A percentile compares a stretch with the other conserved stretches of the same genome.
phyloP scores from a whole-genome alignment of 2,797 vertebrate genomes.

The Lithobates sylvaticus region DNA sequence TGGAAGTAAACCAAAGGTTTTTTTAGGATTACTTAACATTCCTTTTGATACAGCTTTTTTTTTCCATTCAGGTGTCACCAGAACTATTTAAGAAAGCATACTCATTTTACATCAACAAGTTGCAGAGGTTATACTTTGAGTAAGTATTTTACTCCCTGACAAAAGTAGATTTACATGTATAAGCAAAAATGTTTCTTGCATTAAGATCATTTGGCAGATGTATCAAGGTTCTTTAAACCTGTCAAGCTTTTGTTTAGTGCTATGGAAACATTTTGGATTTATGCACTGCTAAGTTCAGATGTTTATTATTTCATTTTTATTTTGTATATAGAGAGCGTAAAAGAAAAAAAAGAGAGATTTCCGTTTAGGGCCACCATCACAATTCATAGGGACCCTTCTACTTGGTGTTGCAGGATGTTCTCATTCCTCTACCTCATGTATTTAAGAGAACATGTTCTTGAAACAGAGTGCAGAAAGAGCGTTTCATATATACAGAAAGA shows the following conservation, averaged over 20 bases:
- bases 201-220: background rate
- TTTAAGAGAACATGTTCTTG: too few species aligned
- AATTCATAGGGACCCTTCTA: background rate
- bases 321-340: background rate
- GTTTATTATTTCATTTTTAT: too few species aligned
- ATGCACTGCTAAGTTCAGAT: background rate
- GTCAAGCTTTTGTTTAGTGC: background rate
- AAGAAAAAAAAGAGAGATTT: too few species aligned
- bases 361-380: too few species aligned
- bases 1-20: slow-evolving; percentile 16
- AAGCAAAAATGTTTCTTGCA: slow-evolving; percentile 14
- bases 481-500: too few species aligned
- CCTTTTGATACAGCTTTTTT: background rate
- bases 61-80: slow-evolving; percentile 71
- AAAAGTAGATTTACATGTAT: slow-evolving; percentile 25
- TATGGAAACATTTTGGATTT: slow-evolving; percentile 5
- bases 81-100: slow-evolving; percentile 77
- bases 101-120: slow-evolving; percentile 72
- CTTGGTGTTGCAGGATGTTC: background rate
- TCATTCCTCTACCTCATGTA: background rate
- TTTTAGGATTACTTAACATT: slow-evolving; percentile 37
- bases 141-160: slow-evolving; percentile 69
- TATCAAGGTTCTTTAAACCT: background rate
- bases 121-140: slow-evolving; percentile 78
- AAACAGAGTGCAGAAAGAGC: too few species aligned